A percentile compares a stretch with the other conserved stretches of the same genome.
phyloP scores from a whole-genome alignment of 2,888 invertebrate genomes.

The Sarcophaga rosellei region DNA sequence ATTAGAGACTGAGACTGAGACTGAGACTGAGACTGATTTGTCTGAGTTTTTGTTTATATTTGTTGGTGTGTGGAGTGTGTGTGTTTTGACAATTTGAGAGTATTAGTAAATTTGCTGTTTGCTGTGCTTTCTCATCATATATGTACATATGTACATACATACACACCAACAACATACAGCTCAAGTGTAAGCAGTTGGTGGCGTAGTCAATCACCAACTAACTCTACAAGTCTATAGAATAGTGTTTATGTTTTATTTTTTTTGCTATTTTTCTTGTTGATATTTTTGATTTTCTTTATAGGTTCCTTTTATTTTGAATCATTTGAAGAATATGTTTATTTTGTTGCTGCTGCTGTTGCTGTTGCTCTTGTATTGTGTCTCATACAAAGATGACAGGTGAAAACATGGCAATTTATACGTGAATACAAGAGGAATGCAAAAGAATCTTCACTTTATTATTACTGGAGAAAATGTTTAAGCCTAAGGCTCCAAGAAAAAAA shows the following conservation, averaged over 20 bases:
- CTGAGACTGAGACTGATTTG: too few relatives aligned
- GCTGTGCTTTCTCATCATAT: too few relatives aligned
- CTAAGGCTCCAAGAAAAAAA: conserved; percentile 10
- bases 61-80: too few relatives aligned
- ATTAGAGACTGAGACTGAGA: too few relatives aligned
- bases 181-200: neutral
- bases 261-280: neutral
- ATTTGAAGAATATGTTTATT: neutral
- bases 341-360: neutral
- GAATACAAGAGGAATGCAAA: neutral
- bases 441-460: conserved; percentile 3
- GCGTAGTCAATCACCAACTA: neutral
- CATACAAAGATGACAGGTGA: conserved; percentile 30
- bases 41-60: too few relatives aligned
- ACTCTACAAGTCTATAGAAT: neutral
- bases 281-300: neutral
- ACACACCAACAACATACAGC: neutral
- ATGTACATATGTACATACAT: too few relatives aligned
- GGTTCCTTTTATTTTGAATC: neutral
- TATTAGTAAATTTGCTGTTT: too few relatives aligned
- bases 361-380: neutral
- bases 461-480: conserved; percentile 5
- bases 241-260: neutral
- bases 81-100: too few relatives aligned
- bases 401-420: conserved; percentile 33